Evolutionary conservation across 1,140 invertebrate species (phyloP).

Genomic region (Battus philenor): DNA sequence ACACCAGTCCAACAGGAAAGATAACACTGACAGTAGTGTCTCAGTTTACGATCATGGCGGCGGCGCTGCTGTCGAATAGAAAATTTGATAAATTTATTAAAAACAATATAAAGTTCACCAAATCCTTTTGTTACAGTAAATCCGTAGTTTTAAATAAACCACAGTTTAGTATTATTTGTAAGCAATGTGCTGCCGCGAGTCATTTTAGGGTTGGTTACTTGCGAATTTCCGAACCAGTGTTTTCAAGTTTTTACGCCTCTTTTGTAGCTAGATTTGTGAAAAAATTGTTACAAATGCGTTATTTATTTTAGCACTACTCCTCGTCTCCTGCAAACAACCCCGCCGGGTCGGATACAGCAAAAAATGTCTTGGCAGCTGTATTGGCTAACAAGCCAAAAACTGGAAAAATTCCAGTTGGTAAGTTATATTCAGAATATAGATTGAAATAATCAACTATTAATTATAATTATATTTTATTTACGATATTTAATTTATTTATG

Average conservation of each 20-base stretch:
- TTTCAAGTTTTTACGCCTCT: constrained; percentile 9
- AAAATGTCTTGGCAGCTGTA: constrained; percentile 71
- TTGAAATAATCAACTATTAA: too few relatives aligned
- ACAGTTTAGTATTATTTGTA: constrained; percentile 41
- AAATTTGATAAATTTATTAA: constrained; percentile 55
- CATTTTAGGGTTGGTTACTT: constrained; percentile 50
- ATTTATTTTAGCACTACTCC: constrained; percentile 48
- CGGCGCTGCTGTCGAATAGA: constrained; percentile 52
- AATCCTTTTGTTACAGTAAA: constrained; percentile 33
- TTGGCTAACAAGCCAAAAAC: constrained; percentile 71
- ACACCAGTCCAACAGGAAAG: background rate
- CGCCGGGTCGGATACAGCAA: constrained; percentile 48
- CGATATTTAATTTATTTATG: too few relatives aligned
- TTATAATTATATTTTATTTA: too few relatives aligned
- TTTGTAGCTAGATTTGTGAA: constrained; percentile 9
- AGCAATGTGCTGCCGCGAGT: constrained; percentile 53
- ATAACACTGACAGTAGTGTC: constrained; percentile 19
- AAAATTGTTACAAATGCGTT: constrained; percentile 3
- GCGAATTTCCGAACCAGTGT: constrained; percentile 6
- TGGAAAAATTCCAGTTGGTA: constrained; percentile 71
- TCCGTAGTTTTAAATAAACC: constrained; percentile 50
- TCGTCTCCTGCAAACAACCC: constrained; percentile 35
- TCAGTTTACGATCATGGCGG: constrained; percentile 54
- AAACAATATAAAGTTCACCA: constrained; percentile 50
- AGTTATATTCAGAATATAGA: constrained; percentile 23